Evolutionary conservation across 2,113 vertebrate species (phyloP).

Genomic region (Pycnonotus jocosus): DNA sequence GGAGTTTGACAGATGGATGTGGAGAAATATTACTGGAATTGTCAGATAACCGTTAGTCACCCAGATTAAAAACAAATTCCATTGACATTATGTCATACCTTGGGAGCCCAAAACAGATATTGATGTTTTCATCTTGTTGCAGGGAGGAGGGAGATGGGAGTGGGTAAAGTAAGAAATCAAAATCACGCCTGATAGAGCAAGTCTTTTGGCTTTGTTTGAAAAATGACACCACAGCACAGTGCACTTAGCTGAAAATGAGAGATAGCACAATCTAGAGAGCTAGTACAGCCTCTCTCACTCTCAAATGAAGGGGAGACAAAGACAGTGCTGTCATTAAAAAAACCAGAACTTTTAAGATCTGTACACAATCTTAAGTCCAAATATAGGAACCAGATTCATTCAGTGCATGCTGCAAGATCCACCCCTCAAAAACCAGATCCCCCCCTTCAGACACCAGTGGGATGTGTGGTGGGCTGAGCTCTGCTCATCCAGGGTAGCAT

Average conservation of each 20-base stretch:
- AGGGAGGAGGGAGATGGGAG: slow-evolving; percentile 19
- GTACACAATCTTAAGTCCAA: not conserved
- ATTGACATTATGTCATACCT: slow-evolving; percentile 33
- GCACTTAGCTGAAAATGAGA: not conserved
- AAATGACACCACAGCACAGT: not conserved
- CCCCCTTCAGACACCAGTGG: not conserved
- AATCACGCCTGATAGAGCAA: not conserved
- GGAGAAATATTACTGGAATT: slow-evolving; percentile 43
- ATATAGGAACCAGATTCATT: not conserved
- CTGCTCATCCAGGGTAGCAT: rapidly evolving
- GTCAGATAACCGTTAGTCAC: slow-evolving; percentile 52
- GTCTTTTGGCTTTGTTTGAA: slow-evolving; percentile 17
- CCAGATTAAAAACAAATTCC: slow-evolving; percentile 47
- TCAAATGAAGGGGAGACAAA: not conserved
- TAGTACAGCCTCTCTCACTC: not conserved
- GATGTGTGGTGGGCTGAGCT: not conserved
- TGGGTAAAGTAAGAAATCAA: slow-evolving; percentile 28
- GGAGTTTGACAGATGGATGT: slow-evolving; percentile 5
- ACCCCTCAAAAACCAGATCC: not conserved
- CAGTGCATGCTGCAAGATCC: not conserved
- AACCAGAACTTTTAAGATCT: not conserved
- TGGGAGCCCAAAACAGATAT: slow-evolving; percentile 23
- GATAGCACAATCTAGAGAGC: not conserved
- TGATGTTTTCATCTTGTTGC: slow-evolving; percentile 48
- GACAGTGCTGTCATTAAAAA: not conserved